Conservation (phyloP, 2,888 invertebrate species). For the Taphrorychus bicolor region DNA sequence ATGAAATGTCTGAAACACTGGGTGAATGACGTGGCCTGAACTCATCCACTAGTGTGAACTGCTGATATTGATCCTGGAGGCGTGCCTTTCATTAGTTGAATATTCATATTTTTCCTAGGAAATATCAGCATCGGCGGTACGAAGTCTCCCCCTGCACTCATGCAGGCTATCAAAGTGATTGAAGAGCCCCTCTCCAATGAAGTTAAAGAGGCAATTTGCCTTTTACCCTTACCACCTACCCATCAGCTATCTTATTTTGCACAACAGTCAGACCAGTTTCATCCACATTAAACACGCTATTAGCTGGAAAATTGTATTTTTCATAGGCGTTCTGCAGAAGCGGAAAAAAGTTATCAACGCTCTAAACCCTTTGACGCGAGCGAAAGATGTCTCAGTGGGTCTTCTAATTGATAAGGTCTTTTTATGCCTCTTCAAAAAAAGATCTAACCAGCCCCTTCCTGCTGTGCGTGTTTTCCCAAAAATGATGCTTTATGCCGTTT, state of each 20-base stretch:
- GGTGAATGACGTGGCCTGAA: no score
- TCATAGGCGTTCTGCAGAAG: no score
- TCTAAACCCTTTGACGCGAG: no score
- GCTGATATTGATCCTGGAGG: background rate
- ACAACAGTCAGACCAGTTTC: slow-evolving; percentile 16
- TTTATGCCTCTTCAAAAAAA: no score
- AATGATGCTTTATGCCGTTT: no score
- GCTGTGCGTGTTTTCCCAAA: no score
- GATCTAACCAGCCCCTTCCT: no score
- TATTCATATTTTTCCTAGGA: slow-evolving; percentile 7
- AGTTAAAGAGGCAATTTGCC: slow-evolving; percentile 18
- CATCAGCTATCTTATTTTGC: background rate
- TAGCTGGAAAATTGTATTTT: no score
- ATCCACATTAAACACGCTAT: slow-evolving; percentile 18
- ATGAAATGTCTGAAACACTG: no score
- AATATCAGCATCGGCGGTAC: slow-evolving; percentile 47
- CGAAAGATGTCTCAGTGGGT: no score
- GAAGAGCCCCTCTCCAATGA: slow-evolving; percentile 45
- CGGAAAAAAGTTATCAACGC: no score
- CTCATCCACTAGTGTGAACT: slow-evolving; percentile 3
- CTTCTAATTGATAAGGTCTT: no score
- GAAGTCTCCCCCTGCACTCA: slow-evolving; percentile 49
- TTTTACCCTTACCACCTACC: background rate
- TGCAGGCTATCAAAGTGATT: slow-evolving; percentile 47
- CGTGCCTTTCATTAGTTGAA: background rate